Base-by-base conservation (phyloP, 2,797 vertebrate genomes). In the Selene dorsalis region DNA sequence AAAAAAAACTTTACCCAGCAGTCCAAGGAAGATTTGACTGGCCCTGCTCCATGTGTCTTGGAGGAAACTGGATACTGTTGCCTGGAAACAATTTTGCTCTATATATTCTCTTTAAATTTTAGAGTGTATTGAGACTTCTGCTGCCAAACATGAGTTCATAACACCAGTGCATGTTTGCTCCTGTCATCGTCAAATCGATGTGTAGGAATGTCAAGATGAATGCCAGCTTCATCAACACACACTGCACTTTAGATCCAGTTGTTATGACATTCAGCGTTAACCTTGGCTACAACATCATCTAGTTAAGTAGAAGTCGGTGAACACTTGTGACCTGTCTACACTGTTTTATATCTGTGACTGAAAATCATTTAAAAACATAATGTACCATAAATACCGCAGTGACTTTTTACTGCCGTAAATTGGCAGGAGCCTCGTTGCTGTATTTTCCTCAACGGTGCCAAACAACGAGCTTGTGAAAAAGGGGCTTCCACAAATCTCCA, bases 201-300 rank as follows among this genome's bases (percentile, higher is more conserved):
- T 7, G 20, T 6, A 32, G n/a, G 24, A 22, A 38, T 6, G 24
- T 24, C 20, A 6, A 16, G 13, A n/a, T 1, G 13, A 32, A 20
- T 8, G 32, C 9, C 6, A 6, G 26, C 48, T 28, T 48, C 16
- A 48, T 55, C 61, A 18, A 38, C 53, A 24, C 50, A 69, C 26
- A 59, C 6, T 60, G 63, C 59, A 65, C 18, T 73, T 68, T 77
- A 73, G 53, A 69, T 61, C 66, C 69, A 48, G n/a, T 4, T n/a
- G 26, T 58, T 66, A 48, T 67, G 50, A 32, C 26, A 3, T 24
- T 16, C n/a, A 60, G 60, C 24, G 59, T 83, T 84, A 14, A 74
- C 84, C 83, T 85, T 74, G 60, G 83, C 63, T 80, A 87, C 86
- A 84, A 39, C 50, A 59, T 79, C 75, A 20, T 16, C 18, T 30